These are phyloP conservation scores for Alexandromys fortis DNA, from an alignment of 2,113 vertebrate genomes.

Conservation along the genomic window DNA sequence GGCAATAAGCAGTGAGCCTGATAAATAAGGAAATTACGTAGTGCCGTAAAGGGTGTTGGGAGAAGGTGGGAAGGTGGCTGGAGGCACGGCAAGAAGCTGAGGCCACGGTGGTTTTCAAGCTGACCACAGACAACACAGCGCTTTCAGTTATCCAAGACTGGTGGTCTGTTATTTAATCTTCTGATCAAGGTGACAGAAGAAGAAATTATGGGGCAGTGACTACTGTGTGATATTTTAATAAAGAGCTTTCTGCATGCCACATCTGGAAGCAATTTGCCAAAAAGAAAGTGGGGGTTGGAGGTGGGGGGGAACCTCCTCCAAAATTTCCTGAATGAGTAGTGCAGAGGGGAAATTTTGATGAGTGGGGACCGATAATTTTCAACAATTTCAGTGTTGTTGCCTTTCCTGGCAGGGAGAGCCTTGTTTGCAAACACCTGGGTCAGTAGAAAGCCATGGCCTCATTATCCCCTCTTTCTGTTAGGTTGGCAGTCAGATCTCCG, in stretches of 20 bases:
- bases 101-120: not conserved
- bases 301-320: not conserved
- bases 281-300: constrained; percentile 6
- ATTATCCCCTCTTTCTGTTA: constrained; percentile 47
- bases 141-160: not conserved
- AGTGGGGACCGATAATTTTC: constrained; percentile 82
- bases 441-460: constrained; percentile 63
- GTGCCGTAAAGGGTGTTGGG: not conserved
- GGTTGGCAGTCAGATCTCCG: not conserved
- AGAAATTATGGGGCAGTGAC: constrained; percentile 61
- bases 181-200: constrained; percentile 37
- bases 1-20: constrained; percentile 12
- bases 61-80: not conserved
- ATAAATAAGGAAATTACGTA: constrained; percentile 21
- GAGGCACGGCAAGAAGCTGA: not conserved
- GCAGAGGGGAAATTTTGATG: constrained; percentile 83
- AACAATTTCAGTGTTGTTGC: constrained; percentile 80
- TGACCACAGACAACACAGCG: not conserved
- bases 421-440: constrained; percentile 72
- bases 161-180: constrained; percentile 56
- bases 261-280: constrained; percentile 85
- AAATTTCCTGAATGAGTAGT: constrained; percentile 84
- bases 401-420: constrained; percentile 77
- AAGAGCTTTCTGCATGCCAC: constrained; percentile 78
- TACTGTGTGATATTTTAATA: constrained; percentile 74